phyloP scores from a whole-genome alignment of 2,888 invertebrate genomes.

The Machimus rusticus region DNA sequence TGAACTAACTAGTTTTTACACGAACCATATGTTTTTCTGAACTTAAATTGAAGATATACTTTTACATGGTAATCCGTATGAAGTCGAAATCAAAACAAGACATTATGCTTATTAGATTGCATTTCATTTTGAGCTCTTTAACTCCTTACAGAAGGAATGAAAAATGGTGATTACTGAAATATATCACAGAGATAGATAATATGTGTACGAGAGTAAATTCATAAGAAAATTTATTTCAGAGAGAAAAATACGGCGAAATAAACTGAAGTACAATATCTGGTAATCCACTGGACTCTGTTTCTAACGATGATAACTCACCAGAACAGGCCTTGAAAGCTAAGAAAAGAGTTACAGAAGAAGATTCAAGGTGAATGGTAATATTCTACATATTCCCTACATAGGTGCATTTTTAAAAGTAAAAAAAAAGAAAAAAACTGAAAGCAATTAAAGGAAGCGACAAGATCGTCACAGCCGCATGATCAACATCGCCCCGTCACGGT shows the following conservation, averaged over 20 bases:
- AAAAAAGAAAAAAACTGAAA: neutral
- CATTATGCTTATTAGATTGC: too few relatives aligned
- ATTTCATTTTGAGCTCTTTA: too few relatives aligned
- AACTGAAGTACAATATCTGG: neutral
- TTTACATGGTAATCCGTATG: too few relatives aligned
- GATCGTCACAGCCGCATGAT: constrained; percentile 14
- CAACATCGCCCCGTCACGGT: neutral
- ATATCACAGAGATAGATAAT: too few relatives aligned
- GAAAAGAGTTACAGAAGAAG: neutral
- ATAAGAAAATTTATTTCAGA: too few relatives aligned
- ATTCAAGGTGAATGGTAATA: constrained; percentile 6
- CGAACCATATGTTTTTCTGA: too few relatives aligned
- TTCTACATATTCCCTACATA: neutral
- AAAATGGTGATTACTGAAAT: too few relatives aligned
- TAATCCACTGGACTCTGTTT: neutral
- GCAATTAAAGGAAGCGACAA: constrained; percentile 22
- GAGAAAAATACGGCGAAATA: neutral
- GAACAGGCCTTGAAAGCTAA: neutral
- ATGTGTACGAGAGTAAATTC: too few relatives aligned
- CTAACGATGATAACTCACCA: neutral
- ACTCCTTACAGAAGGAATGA: too few relatives aligned
- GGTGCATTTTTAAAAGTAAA: neutral
- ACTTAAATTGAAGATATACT: too few relatives aligned
- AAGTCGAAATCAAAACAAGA: too few relatives aligned
- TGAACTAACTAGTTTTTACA: too few relatives aligned